Base-by-base conservation (phyloP, 2,113 vertebrate genomes). In the Centrocercus urophasianus region DNA sequence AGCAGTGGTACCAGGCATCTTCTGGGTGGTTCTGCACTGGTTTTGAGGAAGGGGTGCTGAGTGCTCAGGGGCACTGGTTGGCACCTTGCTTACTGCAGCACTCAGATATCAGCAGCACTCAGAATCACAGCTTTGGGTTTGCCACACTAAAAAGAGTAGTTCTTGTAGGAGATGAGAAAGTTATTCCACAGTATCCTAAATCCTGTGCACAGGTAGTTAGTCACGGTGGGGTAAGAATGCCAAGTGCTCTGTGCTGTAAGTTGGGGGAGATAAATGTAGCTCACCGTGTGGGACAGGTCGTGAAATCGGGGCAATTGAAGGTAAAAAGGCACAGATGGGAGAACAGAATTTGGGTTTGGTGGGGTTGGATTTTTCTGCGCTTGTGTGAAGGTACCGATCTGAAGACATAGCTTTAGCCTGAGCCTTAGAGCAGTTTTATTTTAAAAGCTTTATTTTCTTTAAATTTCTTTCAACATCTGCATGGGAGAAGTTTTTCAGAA, bases 401-500 rank as follows among this genome's bases (percentile, higher is more conserved):
- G 81, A 66, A 89, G 90, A 52, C n/a, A 38, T 15, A 93, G 79
- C 21, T 77, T 75, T 88, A 83, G 84, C 69, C 34, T 81, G 73
- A 80, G 47, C 87, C 50, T 38, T 77, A 93, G 90, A 89, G 86
- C 76, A 94, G 61, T 69, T 91, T 66, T 90, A 40, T 88, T 92
- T 89, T 92, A 61, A 81, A 92, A 70, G 66, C 72, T 88, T 90
- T 86, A 2, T 57, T 71, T 88, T 86, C 32, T 88, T 88, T 76
- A 13, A 12, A 74, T 88, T 93, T 83, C 56, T 76, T 89, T 92
- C 65, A 94, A 88, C 89, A 81, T 94, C 93, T 94, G 94, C 90
- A 94, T 95, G 91, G 83, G 90, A 79, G 93, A 97, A 93, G 78
- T 92, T 95, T 93, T 95, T 97, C 93, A 94, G 93, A 96, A 96